Evolutionary conservation across 2,888 invertebrate species (phyloP).

Genomic region (Theretra japonica): DNA sequence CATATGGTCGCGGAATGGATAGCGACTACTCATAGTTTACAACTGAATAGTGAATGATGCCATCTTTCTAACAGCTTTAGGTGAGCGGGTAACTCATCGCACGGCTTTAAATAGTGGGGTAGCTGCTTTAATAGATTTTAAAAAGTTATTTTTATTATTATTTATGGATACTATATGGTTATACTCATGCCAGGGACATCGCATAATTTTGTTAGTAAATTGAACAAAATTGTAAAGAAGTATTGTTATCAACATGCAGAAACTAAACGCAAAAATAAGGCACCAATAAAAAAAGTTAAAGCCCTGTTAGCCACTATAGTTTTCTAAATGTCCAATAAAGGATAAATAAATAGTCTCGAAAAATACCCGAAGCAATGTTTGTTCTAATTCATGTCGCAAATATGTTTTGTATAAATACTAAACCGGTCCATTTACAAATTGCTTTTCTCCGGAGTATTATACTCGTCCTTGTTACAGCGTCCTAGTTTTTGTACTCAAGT

Average conservation of each 20-base stretch:
- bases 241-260: no score
- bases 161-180: no score
- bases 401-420: not conserved
- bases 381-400: not conserved
- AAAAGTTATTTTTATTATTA: no score
- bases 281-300: no score
- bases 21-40: not conserved
- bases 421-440: constrained; percentile 12
- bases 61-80: not conserved
- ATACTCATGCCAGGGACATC: no score
- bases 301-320: no score
- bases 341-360: no score
- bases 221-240: no score
- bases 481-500: constrained; percentile 10
- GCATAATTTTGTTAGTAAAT: no score
- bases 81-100: not conserved
- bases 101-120: not conserved
- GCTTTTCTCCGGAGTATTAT: not conserved
- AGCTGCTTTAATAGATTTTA: not conserved
- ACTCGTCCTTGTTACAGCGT: constrained; percentile 2
- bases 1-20: not conserved
- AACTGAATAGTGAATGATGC: not conserved
- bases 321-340: no score
- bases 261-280: no score
- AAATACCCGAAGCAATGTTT: not conserved